Evolutionary conservation across 2,888 invertebrate genomes (phyloP).

Genomic region (Drosophila heteroneura): DNA sequence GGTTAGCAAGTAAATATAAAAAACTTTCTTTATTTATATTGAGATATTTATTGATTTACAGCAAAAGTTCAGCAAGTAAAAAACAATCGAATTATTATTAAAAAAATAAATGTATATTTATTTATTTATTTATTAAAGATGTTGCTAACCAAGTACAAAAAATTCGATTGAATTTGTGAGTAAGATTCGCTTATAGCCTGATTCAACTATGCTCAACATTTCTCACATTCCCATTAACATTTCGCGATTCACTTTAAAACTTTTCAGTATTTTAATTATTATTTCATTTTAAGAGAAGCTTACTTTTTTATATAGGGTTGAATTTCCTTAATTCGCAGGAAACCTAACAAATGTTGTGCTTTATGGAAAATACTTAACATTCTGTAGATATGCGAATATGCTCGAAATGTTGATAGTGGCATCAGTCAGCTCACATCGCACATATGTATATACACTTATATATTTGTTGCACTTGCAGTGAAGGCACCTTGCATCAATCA

Average conservation of each 20-base stretch:
- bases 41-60: not conserved
- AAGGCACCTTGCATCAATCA: conserved; percentile 19
- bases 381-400: not conserved
- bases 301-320: not conserved
- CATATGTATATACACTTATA: not conserved
- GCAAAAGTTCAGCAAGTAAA: not conserved
- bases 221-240: not conserved
- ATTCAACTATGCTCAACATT: too few relatives aligned
- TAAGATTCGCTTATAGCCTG: too few relatives aligned
- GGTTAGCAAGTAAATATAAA: not conserved
- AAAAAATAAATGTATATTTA: too few relatives aligned
- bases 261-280: not conserved
- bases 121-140: too few relatives aligned
- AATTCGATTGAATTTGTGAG: too few relatives aligned
- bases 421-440: not conserved
- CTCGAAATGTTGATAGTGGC: not conserved
- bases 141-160: too few relatives aligned
- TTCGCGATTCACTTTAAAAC: not conserved
- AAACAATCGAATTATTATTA: too few relatives aligned
- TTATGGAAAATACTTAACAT: not conserved
- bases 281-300: not conserved
- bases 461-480: not conserved
- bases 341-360: not conserved
- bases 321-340: too few relatives aligned
- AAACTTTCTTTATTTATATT: too few relatives aligned